Base-by-base conservation (phyloP, 2,113 vertebrate species). In the Pelobates fuscus region DNA sequence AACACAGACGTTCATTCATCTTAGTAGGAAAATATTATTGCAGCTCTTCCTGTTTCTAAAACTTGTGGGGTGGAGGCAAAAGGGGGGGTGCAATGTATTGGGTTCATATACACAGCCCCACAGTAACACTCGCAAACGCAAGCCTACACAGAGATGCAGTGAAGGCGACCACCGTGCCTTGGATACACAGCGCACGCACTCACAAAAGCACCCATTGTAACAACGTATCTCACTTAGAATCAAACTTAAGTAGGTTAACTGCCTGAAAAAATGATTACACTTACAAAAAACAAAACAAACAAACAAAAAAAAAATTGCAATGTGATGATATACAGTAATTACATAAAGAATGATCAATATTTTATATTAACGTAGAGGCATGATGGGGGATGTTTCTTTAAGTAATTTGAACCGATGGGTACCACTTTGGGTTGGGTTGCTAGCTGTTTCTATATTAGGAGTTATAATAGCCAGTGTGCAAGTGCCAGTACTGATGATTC, bases 11-110 rank as follows among this genome's bases (percentile, higher is more conserved):
- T 8, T 46, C 73, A 32, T 76, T 76, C 73, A 76, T 24, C 24
- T 61, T 37, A 25, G 73, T 67, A 67, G 73, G 73, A 76, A 76
- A 76, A 76, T 76, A 67, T 76, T 76, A 76, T 76, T 61, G 20
- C 73, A 76, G 64, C 73, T 68, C 68, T 75, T 76, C 65, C 73
- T 49, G 73, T 66, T 52, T 68, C 27, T 75, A 32, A 30, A 32
- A 58, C 52, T 70, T 55, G 23, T 37, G 24, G 68, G n/a, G n/a
- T n/a, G n/a, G n/a, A n/a, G n/a, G n/a, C n/a, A n/a, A n/a, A n/a
- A n/a, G n/a, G n/a, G n/a, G 60, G 32, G 55, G 54, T 60, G 30
- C 27, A 23, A 11, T 68, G 57, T 66, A 23, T 29, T 30, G 57
- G 73, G 73, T 25, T 75, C 37, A 27, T 5, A 37, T n/a, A n/a